Base-by-base conservation (phyloP, 2,113 vertebrate species). In the Aphelocoma coerulescens region DNA sequence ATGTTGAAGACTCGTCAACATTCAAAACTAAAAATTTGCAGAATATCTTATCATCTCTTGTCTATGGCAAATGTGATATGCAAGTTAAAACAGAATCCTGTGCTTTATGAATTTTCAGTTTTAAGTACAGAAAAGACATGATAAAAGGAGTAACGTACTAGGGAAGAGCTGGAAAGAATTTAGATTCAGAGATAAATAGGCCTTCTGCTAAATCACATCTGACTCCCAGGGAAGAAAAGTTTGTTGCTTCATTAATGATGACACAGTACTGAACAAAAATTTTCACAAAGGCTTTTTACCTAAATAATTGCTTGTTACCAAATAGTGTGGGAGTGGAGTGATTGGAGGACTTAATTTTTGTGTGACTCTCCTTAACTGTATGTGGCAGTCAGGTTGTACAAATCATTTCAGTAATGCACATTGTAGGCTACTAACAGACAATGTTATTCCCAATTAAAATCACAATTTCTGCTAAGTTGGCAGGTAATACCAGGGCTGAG, bases 141-240 rank as follows among this genome's bases (percentile, higher is more conserved):
- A 96, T 95, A 92, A 97, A 96, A 95, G 77, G 66, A 95, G 33
- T 89, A 97, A 95, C 87, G 89, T 92, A 91, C 91, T 93, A 93
- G 93, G 80, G 80, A 94, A 93, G 75, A 89, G 30, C 52, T 91
- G 89, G 74, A 89, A 94, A 94, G 88, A 96, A 97, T 96, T 95
- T 68, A 94, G 91, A 97, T 96, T 89, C 95, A 88, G 93, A 92
- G 91, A 95, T 95, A 97, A 96, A 96, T 85, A 95, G 30, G 14
- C 59, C 24, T 62, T 96, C 85, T 96, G 85, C 39, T 95, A 95
- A 95, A 93, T 94, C 91, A 87, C 69, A 48, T 75, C 91, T 94
- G 71, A 85, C 44, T 95, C 32, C 20, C 49, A 85, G 41, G n/a
- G 37, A 93, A 78, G n/a, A 91, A 97, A 96, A 95, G 69, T 94